Evolutionary conservation across 2,797 vertebrate species (phyloP), one percentile per base, ranked within the genome.

Genomic region (Cynopterus sphinx): DNA sequence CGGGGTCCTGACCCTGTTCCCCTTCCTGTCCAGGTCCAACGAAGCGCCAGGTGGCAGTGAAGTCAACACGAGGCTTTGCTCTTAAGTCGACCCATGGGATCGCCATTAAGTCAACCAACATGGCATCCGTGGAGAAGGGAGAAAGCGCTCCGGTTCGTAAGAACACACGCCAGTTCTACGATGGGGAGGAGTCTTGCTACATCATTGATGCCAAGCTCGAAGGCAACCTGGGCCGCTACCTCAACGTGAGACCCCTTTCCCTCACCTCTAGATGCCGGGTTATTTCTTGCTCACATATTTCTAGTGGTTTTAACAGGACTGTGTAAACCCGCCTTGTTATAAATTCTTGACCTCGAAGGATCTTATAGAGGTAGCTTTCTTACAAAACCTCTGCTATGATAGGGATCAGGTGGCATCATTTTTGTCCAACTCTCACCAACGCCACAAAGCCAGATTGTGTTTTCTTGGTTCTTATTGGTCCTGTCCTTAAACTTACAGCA

Each of bases 161-260:
- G 96, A 99, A 99, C 97, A 99, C 99, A 0, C 99, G 99, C 0
- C 99, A 99, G 91, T 99, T 99, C 98, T 99, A 99, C 0, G 99
- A 99, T 0, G 99, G 99, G 0, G 99, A 99, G 96, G 99, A 99
- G 95, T 99, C 99, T 3, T 99, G 99, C 85, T 99, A 99, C 97
- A 99, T 99, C 98, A 99, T 99, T 0, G 99, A 99, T 0, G 99
- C 99, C 98, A 99, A 99, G 97, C 98, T 99, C 55, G 99, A 99
- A 95, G 99, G 99, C 83, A 99, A 99, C 97, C 98, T 99, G 8
- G 99, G 99, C 26, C 99, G 99, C 51, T 99, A 99, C 98, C 99
- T 99, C 96, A 99, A 99, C 0, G 99, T 99, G 97, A 99, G 98
- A 87, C 21, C 59, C 68, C 41, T 46, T 17, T 19, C 10, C 13